Evolutionary conservation across 2,888 invertebrate genomes (phyloP), one percentile per base, ranked within the genome.

Genomic region (Drosophila falleni): DNA sequence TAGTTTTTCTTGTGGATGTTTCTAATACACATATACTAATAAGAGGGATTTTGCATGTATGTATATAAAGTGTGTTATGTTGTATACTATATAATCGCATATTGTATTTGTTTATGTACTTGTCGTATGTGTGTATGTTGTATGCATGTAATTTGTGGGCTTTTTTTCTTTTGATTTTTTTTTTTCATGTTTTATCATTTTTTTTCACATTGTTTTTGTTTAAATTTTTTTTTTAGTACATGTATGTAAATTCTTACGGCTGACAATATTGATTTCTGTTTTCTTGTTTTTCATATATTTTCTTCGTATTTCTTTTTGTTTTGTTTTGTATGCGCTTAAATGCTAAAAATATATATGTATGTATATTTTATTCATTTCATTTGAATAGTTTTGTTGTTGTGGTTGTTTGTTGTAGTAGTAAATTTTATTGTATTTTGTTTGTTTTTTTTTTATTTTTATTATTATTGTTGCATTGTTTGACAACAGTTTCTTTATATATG

Each of bases 251-350:
- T 54, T 56, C 67, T 81, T 75, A 81, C 53, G 69, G 79, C 72
- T 84, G 87, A 74, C 81, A 80, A 55, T 55, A 74, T 77, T 64
- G 58, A 64, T 79, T 87, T 23, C 29, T 46, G 55, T 61, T 62
- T 33, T 44, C 31, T 61, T 33, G 26, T 33, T 80, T 66, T 61
- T 67, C 33, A 41, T 68, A 41, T 68, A 56, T 42, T 23, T 23
- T 4, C 70, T 51, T 58, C 2, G 19, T 19, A 19, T 19, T 67
- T 58, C 51, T 59, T 68, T 56, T 68, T 61, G 68, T 68, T 33
- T 70, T 35, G 16, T 35, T 54, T 54, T 44, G 55, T 58, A 58
- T 58, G 58, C 46, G 53, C 76, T 76, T 78, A 78, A 49, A 75
- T 74, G 73, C 77, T 77, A 76, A 62, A 76, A 65, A 69, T 78